These are phyloP conservation scores for Littorina saxatilis DNA, from an alignment of 1,140 invertebrate species.

Conservation along the genomic window DNA sequence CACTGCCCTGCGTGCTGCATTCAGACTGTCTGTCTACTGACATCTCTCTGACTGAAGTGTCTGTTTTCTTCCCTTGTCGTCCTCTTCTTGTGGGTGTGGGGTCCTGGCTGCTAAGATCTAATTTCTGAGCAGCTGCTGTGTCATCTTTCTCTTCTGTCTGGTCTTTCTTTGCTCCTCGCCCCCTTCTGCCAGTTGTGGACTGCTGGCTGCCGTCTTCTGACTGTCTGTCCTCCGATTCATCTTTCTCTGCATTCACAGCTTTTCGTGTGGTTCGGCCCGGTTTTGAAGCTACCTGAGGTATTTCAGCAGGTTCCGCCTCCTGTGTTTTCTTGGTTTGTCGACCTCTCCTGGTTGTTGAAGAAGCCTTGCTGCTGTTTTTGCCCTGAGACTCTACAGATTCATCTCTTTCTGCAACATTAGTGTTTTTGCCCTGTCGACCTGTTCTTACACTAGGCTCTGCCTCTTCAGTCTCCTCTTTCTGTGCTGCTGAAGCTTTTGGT, in stretches of 20 bases:
- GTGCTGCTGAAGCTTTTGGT: slow-evolving; percentile 19
- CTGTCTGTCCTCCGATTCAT: neutral
- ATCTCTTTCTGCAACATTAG: neutral
- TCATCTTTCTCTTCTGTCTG: no score
- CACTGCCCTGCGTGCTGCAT: neutral
- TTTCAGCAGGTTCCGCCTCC: neutral
- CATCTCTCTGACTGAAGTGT: neutral
- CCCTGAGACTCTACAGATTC: neutral
- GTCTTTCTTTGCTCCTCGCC: no score
- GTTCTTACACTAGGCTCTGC: neutral
- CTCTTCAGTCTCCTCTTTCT: neutral
- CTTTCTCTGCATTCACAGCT: neutral
- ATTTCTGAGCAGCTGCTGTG: no score
- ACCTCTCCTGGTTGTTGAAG: neutral
- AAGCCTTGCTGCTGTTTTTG: neutral
- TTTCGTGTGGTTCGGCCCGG: neutral
- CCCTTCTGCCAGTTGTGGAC: neutral
- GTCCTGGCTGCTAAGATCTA: neutral
- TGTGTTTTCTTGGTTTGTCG: no score
- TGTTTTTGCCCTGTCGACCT: slow-evolving; percentile 3
- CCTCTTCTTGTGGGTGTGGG: neutral
- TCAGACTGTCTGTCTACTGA: neutral
- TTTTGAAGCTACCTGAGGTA: neutral
- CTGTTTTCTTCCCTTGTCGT: neutral
- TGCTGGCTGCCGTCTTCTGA: neutral